These are phyloP conservation scores for Callyntrura guangdongensis DNA, from an alignment of 2,888 invertebrate species.

Conservation along the genomic window DNA sequence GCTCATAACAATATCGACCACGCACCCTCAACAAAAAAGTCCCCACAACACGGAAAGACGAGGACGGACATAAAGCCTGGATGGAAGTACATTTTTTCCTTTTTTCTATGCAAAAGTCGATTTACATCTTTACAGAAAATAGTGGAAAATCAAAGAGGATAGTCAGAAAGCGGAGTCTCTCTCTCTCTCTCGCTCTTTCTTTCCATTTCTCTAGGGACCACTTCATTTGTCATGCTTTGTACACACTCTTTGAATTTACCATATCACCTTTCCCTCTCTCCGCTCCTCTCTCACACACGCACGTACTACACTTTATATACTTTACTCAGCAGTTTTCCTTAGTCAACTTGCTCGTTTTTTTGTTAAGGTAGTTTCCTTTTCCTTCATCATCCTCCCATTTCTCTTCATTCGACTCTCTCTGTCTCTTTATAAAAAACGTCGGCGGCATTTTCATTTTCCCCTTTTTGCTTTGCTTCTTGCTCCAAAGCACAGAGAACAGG, in stretches of 20 bases:
- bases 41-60: not conserved
- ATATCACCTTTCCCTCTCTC: conserved; percentile 30
- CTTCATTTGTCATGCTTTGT: conserved; percentile 75
- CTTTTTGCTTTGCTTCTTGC: not conserved
- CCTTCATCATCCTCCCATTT: conserved; percentile 51
- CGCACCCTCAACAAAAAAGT: conserved; percentile 87
- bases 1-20: conserved; percentile 93
- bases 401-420: conserved; percentile 34
- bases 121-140: conserved; percentile 69
- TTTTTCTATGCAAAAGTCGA: conserved; percentile 41
- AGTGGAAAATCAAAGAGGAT: conserved; percentile 67
- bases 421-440: conserved; percentile 2
- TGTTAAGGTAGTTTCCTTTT: conserved; percentile 1
- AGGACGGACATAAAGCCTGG: not conserved
- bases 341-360: conserved; percentile 26
- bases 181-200: conserved; percentile 17
- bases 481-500: not conserved
- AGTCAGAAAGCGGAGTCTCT: not conserved
- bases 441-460: conserved; percentile 8
- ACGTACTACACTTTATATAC: not conserved
- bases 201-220: conserved; percentile 59
- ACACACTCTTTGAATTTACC: conserved; percentile 63
- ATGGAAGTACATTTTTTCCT: not conserved
- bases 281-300: not conserved
- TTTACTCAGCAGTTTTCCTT: conserved; percentile 43